A percentile compares a stretch with the other conserved stretches of the same genome.
Conservation (phyloP, 2,113 vertebrate species). For the Microcebus ravelobensis region DNA sequence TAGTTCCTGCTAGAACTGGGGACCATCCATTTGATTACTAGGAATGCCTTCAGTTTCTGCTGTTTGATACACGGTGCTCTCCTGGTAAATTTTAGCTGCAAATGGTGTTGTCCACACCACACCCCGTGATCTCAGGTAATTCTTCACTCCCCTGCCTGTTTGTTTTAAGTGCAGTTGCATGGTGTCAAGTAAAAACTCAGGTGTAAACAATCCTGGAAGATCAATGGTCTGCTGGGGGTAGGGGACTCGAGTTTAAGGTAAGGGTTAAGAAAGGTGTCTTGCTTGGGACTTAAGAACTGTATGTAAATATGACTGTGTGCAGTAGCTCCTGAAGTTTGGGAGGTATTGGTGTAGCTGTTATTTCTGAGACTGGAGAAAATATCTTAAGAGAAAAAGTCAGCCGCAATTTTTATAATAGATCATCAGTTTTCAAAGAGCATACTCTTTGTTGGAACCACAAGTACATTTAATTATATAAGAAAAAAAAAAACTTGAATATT, state of each 20-base stretch:
- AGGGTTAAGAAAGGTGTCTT: not conserved
- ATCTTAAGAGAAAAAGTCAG: not conserved
- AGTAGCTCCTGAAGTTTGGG: not conserved
- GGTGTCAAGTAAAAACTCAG: not conserved
- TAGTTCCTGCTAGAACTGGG: conserved; percentile 42
- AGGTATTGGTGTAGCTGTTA: not conserved
- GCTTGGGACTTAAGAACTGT: not conserved
- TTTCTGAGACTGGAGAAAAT: conserved; percentile 3
- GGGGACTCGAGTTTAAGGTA: not conserved
- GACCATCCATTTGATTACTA: not conserved
- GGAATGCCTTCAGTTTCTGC: not conserved
- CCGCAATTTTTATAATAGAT: not conserved
- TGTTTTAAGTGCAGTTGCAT: not conserved
- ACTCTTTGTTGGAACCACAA: not conserved
- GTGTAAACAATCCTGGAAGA: not conserved
- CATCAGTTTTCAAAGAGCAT: conserved; percentile 10
- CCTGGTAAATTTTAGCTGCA: not conserved
- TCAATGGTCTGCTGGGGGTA: no score
- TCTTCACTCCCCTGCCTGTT: not conserved
- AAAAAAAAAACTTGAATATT: not conserved
- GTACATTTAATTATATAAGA: not conserved
- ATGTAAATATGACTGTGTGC: not conserved
- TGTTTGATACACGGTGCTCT: not conserved
- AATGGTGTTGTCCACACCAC: not conserved
- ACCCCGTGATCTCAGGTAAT: conserved; percentile 44